Base-by-base conservation (phyloP, 1,140 invertebrate species). In the Leptopilina boulardi region DNA sequence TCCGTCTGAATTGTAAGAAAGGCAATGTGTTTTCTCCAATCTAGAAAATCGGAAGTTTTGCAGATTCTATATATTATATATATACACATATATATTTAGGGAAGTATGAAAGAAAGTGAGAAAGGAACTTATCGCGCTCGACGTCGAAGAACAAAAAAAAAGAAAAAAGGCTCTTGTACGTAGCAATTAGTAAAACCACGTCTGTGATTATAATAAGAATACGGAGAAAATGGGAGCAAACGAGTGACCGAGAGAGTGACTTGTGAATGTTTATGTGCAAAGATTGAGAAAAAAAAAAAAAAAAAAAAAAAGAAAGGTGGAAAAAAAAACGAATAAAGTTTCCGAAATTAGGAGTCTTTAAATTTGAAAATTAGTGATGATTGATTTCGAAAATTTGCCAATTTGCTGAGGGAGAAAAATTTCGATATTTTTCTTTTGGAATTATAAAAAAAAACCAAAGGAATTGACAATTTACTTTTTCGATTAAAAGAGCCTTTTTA, bases 151-250 rank as follows among this genome's bases (percentile, higher is more conserved):
- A 75, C 73, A 77, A 81, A 79, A 59, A 56, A 76, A 77, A 81
- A 79, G 34, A 56, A 76, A 71, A 78, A 84, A 80, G 80, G 80
- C 81, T 85, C 85, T 80, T 86, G 87, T 84, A 85, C 80, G 85
- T 88, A 88, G 86, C 59, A 66, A 85, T 82, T 86, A 85, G 85
- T 82, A 76, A 83, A 86, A 86, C 80, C 80, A 80, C 85, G 82
- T 86, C 86, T 88, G 87, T 88, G 87, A 88, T 88, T 86, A 87
- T 84, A 84, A 79, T 85, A 85, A 86, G 83, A 47, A 82, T 87
- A 86, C 76, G 80, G 81, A 86, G 83, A 84, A 79, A 83, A 83
- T 77, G 73, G 30, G 70, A 79, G 71, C 71, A 71, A 47, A 71
- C 41, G 51, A 75, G 30, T 75, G 51, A 21, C 23, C 38, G 66